Percentiles rank a stretch among this genome's conserved stretches.
Conservation (phyloP, 1,140 invertebrate genomes). For the Nasonia giraulti region DNA sequence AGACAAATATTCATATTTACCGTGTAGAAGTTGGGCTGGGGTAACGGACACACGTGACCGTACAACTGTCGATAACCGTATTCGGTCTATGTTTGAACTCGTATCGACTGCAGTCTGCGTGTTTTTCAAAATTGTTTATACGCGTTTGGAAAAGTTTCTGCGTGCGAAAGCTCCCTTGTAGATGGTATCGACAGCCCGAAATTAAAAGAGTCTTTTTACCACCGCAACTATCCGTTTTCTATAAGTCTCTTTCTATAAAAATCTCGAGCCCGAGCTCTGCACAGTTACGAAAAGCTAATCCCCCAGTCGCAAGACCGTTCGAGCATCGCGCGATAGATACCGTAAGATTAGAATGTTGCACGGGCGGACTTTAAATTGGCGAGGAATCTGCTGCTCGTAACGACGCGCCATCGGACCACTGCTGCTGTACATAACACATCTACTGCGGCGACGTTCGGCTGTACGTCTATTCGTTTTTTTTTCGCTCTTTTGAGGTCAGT, state of each 20-base stretch:
- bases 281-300: no score
- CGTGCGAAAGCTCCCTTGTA: no score
- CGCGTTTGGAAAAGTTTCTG: no score
- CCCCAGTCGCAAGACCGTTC: background rate
- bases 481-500: conserved; percentile 55
- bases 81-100: background rate
- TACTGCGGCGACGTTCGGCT: background rate
- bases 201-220: no score
- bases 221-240: no score
- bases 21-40: background rate
- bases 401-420: background rate
- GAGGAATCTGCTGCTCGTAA: conserved; percentile 9
- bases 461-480: background rate
- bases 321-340: background rate
- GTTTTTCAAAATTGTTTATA: no score
- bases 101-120: no score
- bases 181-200: no score
- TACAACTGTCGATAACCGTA: background rate
- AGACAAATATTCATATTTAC: background rate
- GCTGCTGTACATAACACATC: background rate
- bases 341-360: conserved; percentile 3
- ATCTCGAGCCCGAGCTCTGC: no score
- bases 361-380: conserved; percentile 25
- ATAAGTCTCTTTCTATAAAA: no score
- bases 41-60: background rate